phyloP scores from a whole-genome alignment of 2,888 invertebrate genomes.

The Sminthurinus aureus region DNA sequence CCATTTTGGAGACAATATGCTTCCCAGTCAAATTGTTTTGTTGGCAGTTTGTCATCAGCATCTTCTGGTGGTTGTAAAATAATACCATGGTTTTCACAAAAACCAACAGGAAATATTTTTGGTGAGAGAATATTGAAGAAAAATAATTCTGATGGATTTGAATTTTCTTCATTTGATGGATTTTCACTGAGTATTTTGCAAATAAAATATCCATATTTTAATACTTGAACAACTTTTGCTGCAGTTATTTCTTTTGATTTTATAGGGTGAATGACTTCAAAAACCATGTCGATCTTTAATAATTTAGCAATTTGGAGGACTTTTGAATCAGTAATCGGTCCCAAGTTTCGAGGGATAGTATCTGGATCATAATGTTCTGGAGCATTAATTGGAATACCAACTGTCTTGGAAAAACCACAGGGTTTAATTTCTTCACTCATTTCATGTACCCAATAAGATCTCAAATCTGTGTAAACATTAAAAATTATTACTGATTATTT shows the following conservation, averaged over 20 bases:
- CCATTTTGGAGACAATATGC: background rate
- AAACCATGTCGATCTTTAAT: conserved; percentile 23
- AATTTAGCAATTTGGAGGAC: background rate
- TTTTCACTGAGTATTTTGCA: conserved; percentile 19
- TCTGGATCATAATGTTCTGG: background rate
- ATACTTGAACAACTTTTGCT: conserved; percentile 29
- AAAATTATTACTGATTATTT: too few relatives aligned
- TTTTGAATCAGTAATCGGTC: background rate
- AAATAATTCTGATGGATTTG: conserved; percentile 11
- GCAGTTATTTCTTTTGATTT: conserved; percentile 26
- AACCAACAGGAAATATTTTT: conserved; percentile 24
- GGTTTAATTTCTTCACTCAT: background rate
- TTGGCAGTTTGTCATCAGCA: background rate
- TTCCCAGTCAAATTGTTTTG: background rate
- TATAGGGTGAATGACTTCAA: conserved; percentile 45
- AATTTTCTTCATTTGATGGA: background rate
- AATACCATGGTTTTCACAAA: background rate
- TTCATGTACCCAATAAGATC: conserved; percentile 2
- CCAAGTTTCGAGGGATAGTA: background rate
- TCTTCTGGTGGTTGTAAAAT: background rate
- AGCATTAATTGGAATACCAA: background rate
- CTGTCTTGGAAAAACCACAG: background rate
- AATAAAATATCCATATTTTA: conserved; percentile 44
- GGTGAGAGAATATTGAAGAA: conserved; percentile 19
- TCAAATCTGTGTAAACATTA: background rate